These are phyloP conservation scores for Hypomecis atomaria DNA, from an alignment of 2,888 invertebrate species.

Conservation along the genomic window DNA sequence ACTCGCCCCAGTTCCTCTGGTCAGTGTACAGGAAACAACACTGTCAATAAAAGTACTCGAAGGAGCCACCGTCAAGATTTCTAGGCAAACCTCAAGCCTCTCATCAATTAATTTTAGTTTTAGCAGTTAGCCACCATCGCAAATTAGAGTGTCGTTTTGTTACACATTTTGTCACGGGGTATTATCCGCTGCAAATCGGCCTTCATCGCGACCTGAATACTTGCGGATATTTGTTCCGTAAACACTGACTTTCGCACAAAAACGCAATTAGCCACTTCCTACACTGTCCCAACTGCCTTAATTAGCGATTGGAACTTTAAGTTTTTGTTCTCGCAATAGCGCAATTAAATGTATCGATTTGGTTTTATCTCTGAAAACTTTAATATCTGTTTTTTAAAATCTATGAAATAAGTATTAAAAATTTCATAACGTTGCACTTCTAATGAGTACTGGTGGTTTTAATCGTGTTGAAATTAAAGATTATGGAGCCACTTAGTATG, in stretches of 20 bases:
- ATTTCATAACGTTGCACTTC: background rate
- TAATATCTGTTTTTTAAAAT: background rate
- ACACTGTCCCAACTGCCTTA: conserved; percentile 23
- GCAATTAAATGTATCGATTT: background rate
- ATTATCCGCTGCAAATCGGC: conserved; percentile 58
- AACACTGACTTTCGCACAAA: conserved; percentile 49
- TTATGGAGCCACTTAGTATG: background rate
- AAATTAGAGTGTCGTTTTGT: background rate
- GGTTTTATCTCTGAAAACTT: background rate
- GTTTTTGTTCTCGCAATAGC: background rate
- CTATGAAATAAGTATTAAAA: background rate
- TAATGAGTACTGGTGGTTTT: background rate
- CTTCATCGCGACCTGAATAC: conserved; percentile 64
- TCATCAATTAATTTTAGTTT: background rate
- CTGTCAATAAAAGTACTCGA: background rate
- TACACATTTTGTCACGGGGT: conserved; percentile 57
- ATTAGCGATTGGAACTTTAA: conserved; percentile 16
- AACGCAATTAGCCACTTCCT: conserved; percentile 36
- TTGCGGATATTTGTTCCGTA: conserved; percentile 61
- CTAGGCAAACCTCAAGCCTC: background rate
- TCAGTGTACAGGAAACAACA: conserved; percentile 39
- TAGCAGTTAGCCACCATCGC: background rate
- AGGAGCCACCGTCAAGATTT: background rate
- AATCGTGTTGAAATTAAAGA: background rate
- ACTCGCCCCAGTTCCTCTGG: conserved; percentile 58